Evolutionary conservation across 2,888 invertebrate genomes (phyloP), one percentile per base, ranked within the genome.

Genomic region (Germaria angustata): DNA sequence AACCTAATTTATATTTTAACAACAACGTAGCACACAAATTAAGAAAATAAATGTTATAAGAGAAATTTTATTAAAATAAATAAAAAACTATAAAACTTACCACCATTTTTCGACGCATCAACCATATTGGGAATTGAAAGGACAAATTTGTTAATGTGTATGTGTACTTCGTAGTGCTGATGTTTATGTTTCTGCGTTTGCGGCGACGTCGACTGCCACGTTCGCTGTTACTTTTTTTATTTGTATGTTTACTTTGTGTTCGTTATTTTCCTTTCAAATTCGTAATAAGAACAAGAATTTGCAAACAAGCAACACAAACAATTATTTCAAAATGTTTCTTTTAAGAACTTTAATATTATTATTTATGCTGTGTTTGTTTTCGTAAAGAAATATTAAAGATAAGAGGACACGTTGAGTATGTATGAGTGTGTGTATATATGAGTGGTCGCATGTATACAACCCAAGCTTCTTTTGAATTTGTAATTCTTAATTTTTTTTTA

Each of bases 91-190:
- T 13, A 22, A 44, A 39, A 76, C 81, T 82, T 82, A 82, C 81
- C 78, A 71, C 77, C 68, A 63, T 59, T 75, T 82, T 82, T 82
- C 73, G 78, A 59, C 28, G 68, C 51, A 75, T 82, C 81, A 44
- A 75, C 81, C 81, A 82, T 82, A 65, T 59, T 79, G 49, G 44
- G 24, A 41, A 71, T 28, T 46, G 28, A 49, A 59, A 41, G 28
- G 11, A 57, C 34, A 61, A 51, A 17, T 36, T 46, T 24, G 46
- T 39, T 36, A 28, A 17, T 46, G 51, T 20, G 17, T 15, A 15
- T 20, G 39, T 68, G 24, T 11, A 1, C n/a, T n/a, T 51, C 2
- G 15, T 5, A 11, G 20, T 55, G 57, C 22, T 57, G 53, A 34
- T 73, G 20, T 55, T 61, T 28, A 49, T 71, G 22, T 65, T 59